Evolutionary conservation across 1,140 invertebrate species (phyloP).

Genomic region (Panagrolaimus sp.): DNA sequence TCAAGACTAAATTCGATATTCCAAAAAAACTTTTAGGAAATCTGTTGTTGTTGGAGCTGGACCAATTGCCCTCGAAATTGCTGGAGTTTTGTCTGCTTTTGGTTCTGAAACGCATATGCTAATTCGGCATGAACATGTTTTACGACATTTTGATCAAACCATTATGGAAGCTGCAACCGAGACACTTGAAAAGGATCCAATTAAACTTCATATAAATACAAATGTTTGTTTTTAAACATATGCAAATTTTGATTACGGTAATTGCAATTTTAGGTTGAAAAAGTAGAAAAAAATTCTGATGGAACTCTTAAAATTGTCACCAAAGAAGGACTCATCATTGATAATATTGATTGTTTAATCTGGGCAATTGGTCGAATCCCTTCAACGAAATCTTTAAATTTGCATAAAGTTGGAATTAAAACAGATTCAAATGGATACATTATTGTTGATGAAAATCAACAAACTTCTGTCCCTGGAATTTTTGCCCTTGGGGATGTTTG

Average conservation of each 20-base stretch:
- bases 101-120: constrained; percentile 65
- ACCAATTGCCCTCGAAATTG: constrained; percentile 66
- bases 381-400: constrained; percentile 59
- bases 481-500: constrained; percentile 66
- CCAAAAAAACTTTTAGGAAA: constrained; percentile 59
- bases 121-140: constrained; percentile 63
- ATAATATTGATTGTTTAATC: constrained; percentile 61
- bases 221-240: constrained; percentile 52
- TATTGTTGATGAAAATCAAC: constrained; percentile 65
- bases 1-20: no score
- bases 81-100: constrained; percentile 64
- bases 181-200: constrained; percentile 60
- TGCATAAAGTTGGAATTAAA: constrained; percentile 62
- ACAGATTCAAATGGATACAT: constrained; percentile 62
- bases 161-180: constrained; percentile 61
- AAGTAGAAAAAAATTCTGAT: constrained; percentile 47
- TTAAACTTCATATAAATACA: constrained; percentile 61
- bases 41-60: constrained; percentile 65
- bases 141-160: constrained; percentile 63
- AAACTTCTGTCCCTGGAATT: constrained; percentile 61
- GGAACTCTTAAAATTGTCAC: constrained; percentile 54
- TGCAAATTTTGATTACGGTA: neutral
- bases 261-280: constrained; percentile 47
- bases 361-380: constrained; percentile 64
- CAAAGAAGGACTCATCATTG: constrained; percentile 39